Evolutionary conservation across 2,113 vertebrate genomes (phyloP).

Genomic region (Muntiacus reevesi): DNA sequence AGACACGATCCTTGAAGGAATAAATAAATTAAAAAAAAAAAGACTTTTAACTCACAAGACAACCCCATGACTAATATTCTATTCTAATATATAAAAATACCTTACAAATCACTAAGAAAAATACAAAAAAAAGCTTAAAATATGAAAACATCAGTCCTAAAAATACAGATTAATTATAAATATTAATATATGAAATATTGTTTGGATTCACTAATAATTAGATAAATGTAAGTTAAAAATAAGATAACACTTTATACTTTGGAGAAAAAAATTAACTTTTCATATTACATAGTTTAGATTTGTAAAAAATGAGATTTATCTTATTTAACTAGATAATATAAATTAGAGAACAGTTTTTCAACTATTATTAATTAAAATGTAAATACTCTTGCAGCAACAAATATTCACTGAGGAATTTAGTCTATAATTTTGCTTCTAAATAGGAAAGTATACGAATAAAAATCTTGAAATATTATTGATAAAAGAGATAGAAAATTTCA

Average conservation of each 20-base stretch:
- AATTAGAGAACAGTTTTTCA: not conserved
- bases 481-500: not conserved
- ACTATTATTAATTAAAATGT: not conserved
- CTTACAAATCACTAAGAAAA: not conserved
- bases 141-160: not conserved
- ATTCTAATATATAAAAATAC: not conserved
- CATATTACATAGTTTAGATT: not conserved
- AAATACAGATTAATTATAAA: not conserved
- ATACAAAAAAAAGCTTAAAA: not conserved
- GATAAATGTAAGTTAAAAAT: not conserved
- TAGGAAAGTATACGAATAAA: not conserved
- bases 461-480: not conserved
- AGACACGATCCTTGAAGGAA: not conserved
- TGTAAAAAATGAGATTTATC: not conserved
- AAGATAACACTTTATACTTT: not conserved
- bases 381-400: not conserved
- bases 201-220: not conserved
- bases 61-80: not conserved
- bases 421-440: not conserved
- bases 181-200: not conserved
- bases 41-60: not conserved
- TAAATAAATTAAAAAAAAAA: not conserved
- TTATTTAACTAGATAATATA: not conserved
- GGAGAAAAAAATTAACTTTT: not conserved
- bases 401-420: not conserved